phyloP scores from a whole-genome alignment of 2,797 vertebrate genomes.

The Poeciliopsis gracilis region DNA sequence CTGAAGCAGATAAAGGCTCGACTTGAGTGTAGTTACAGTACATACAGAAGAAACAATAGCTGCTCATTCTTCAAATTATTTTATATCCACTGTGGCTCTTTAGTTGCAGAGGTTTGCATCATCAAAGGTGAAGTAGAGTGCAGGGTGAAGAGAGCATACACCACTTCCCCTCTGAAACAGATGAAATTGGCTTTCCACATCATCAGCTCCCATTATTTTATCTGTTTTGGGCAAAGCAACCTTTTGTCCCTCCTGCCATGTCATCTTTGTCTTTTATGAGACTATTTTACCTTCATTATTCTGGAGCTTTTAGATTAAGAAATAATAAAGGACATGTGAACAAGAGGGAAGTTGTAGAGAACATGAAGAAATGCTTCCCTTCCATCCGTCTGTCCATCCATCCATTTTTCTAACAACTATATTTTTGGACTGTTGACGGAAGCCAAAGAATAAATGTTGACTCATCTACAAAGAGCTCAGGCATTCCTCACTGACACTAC shows the following conservation, averaged over 20 bases:
- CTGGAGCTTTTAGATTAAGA: background rate
- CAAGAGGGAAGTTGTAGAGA: background rate
- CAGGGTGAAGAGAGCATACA: conserved; percentile 24
- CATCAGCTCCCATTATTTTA: conserved; percentile 39
- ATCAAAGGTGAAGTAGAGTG: conserved; percentile 50
- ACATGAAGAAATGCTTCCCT: background rate
- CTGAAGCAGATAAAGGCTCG: background rate
- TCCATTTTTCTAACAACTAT: background rate
- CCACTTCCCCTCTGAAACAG: conserved; percentile 15
- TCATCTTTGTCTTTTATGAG: conserved; percentile 3
- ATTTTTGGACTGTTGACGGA: background rate
- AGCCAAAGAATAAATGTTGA: background rate
- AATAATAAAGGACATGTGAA: background rate
- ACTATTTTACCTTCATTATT: conserved; percentile 8
- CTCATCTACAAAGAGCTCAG: background rate
- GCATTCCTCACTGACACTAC: background rate
- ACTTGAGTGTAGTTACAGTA: background rate
- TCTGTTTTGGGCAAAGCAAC: conserved; percentile 20
- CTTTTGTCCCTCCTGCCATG: conserved; percentile 13
- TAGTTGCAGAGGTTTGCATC: conserved; percentile 29
- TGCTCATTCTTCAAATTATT: conserved; percentile 39
- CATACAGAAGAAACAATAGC: conserved; percentile 11
- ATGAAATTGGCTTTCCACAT: conserved; percentile 45
- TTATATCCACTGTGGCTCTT: conserved; percentile 42
- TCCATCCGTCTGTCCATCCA: background rate